Evolutionary conservation across 1,140 invertebrate species (phyloP), one percentile per base, ranked within the genome.

Genomic region (Harpegnathos saltator): DNA sequence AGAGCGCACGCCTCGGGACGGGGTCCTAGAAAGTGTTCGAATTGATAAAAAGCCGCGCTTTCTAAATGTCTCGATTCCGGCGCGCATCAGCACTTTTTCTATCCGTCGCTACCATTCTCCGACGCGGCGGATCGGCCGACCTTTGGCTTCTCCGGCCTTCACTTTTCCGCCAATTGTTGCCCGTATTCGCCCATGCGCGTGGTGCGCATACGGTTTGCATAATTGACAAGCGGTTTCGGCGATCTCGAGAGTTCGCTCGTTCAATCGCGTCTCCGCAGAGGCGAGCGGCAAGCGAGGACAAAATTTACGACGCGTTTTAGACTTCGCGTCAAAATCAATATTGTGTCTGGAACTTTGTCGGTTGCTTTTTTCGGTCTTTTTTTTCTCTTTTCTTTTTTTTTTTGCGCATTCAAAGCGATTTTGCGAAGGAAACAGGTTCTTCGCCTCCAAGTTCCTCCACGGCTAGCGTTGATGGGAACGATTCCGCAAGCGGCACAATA

Each of bases 31-130:
- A 84, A 81, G 68, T 58, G 33, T 65, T 82, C 68, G 82, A 83
- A 59, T 61, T 83, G 62, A 83, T 68, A 58, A 66, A 80, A 81
- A 68, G 65, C 65, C 75, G 52, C n/a, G 58, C 75, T 80, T 80
- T 80, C 75, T 80, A 80, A 68, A 58, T 14, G 65, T 52, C 65
- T 69, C 1, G 44, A 24, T 71, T 24, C 17, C 65, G 29, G n/a
- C 7, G 2, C 19, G 22, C 56, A 83, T 62, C 38, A 7, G 50
- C 44, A 63, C 72, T 82, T 78, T 68, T 69, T 54, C 33, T 19
- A 61, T 52, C 22, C 58, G 66, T 52, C 58, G 66, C 38, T 52
- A 26, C 54, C 19, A 44, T 83, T 52, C n/a, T n/a, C 17, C 22
- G 56, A 26, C 24, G 7, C 15, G 19, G n/a, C 29, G 15, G 58